Conservation (phyloP, 2,797 vertebrate genomes). For the Pantherophis vulpinus region DNA sequence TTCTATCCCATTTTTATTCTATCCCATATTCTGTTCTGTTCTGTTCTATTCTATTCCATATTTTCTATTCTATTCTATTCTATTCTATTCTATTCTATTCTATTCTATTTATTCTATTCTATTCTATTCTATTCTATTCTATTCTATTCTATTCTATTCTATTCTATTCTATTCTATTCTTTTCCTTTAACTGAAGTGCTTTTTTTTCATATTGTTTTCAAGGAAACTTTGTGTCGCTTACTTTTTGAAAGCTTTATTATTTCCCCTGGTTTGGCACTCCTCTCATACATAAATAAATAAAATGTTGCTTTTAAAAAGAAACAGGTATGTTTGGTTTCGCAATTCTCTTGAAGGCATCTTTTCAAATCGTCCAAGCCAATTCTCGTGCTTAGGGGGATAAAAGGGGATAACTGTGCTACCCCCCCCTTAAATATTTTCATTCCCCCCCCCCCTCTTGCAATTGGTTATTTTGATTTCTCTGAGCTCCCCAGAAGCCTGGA, state of each 20-base stretch:
- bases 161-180: too few relatives aligned
- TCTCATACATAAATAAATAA: neutral
- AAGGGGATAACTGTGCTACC: neutral
- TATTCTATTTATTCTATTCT: too few relatives aligned
- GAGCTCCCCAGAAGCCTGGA: neutral
- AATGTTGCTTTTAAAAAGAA: neutral
- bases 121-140: too few relatives aligned
- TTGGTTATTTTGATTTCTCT: neutral
- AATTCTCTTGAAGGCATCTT: neutral
- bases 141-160: too few relatives aligned
- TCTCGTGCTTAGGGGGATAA: neutral
- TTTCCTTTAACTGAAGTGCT: neutral
- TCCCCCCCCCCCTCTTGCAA: neutral
- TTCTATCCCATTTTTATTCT: too few relatives aligned
- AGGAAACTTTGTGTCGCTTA: neutral
- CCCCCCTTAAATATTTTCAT: neutral
- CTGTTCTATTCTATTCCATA: too few relatives aligned
- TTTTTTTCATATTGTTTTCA: neutral
- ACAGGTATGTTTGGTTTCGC: neutral
- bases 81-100: too few relatives aligned
- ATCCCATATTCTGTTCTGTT: too few relatives aligned
- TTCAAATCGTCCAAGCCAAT: neutral
- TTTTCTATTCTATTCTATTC: too few relatives aligned
- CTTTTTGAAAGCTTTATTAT: neutral
- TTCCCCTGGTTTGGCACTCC: neutral